Conservation (phyloP, 2,797 vertebrate species). For the Semotilus atromaculatus region DNA sequence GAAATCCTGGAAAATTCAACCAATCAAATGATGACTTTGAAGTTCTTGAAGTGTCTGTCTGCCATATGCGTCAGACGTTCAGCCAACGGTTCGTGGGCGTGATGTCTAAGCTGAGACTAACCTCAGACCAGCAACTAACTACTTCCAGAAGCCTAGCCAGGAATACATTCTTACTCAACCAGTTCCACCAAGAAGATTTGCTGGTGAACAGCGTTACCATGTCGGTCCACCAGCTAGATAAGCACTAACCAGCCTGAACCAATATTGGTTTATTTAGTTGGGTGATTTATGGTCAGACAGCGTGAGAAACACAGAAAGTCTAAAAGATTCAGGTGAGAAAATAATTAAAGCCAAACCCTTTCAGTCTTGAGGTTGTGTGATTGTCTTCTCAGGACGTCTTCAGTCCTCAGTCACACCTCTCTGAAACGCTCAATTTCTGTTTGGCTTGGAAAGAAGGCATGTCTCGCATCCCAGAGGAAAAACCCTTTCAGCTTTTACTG, state of each 20-base stretch:
- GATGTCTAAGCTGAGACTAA: no score
- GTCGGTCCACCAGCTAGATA: not conserved
- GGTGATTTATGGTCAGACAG: not conserved
- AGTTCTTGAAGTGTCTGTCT: no score
- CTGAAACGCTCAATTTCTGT: conserved; percentile 17
- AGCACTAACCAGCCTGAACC: not conserved
- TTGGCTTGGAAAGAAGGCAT: not conserved
- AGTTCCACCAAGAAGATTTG: not conserved
- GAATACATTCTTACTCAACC: not conserved
- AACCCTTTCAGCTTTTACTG: not conserved
- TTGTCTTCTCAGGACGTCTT: not conserved
- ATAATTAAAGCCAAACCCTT: not conserved
- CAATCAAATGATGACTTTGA: no score
- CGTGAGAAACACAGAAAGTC: not conserved
- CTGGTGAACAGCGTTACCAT: not conserved
- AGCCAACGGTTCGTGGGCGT: no score
- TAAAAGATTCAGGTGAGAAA: conserved; percentile 9
- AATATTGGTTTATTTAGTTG: not conserved
- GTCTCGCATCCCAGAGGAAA: conserved; percentile 10
- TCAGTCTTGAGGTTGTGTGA: not conserved
- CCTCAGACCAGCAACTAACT: no score
- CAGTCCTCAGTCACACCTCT: conserved; percentile 20
- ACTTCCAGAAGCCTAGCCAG: not conserved
- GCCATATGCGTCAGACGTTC: no score
- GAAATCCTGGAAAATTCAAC: no score